Evolutionary conservation across 2,888 invertebrate species (phyloP).

Genomic region (Ophion costatus): DNA sequence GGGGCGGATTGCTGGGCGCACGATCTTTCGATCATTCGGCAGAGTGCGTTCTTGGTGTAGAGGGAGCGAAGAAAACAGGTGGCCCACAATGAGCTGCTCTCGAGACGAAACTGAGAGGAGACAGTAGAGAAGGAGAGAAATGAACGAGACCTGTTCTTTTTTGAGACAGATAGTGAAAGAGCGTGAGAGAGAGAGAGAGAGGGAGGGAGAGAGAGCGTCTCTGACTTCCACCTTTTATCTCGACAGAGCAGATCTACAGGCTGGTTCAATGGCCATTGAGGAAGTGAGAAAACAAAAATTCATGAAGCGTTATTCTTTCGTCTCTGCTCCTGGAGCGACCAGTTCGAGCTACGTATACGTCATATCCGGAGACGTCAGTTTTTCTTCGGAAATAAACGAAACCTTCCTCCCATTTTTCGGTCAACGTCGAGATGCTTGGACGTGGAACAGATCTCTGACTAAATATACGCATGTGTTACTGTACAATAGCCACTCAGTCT

Average conservation of each 20-base stretch:
- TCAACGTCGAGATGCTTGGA: not conserved
- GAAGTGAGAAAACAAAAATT: slow-evolving; percentile 41
- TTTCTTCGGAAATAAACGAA: slow-evolving; percentile 21
- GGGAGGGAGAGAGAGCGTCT: slow-evolving; percentile 33
- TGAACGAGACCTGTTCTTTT: slow-evolving; percentile 61
- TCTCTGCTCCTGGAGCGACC: slow-evolving; percentile 37
- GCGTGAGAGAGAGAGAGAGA: slow-evolving; percentile 21
- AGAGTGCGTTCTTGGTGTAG: slow-evolving; percentile 34
- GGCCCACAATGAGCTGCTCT: slow-evolving; percentile 71
- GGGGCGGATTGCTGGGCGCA: not conserved
- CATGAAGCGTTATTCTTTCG: slow-evolving; percentile 14
- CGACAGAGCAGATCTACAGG: slow-evolving; percentile 47
- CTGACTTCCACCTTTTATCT: slow-evolving; percentile 61
- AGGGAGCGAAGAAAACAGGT: slow-evolving; percentile 69
- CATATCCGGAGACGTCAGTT: slow-evolving; percentile 49
- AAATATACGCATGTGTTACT: slow-evolving; percentile 9
- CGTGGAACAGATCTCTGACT: not conserved
- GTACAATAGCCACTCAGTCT: not conserved
- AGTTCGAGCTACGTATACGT: slow-evolving; percentile 28
- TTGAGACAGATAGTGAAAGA: slow-evolving; percentile 38
- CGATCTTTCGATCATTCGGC: slow-evolving; percentile 1
- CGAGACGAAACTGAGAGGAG: slow-evolving; percentile 43
- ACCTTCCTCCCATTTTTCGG: slow-evolving; percentile 4
- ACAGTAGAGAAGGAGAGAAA: slow-evolving; percentile 35
- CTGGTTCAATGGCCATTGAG: slow-evolving; percentile 65